phyloP scores from a whole-genome alignment of 2,888 invertebrate species.

The Noctua comes region DNA sequence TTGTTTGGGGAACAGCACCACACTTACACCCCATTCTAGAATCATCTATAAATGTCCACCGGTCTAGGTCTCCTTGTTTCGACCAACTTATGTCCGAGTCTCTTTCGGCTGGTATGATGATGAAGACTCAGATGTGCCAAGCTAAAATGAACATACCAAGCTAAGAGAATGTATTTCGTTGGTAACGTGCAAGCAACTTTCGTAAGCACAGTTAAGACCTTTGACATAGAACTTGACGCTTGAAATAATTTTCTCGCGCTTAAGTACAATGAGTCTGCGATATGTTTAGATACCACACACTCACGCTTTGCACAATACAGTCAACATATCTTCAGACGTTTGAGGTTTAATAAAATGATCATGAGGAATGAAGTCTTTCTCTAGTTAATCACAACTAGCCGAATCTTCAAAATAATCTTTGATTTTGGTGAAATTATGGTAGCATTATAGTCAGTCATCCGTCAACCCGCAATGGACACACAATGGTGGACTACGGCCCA shows the following conservation, averaged over 20 bases:
- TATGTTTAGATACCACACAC: not conserved
- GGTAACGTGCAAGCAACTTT: slow-evolving; percentile 9
- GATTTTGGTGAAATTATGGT: not conserved
- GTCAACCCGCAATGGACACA: not conserved
- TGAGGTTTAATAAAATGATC: not conserved
- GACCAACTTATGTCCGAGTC: not conserved
- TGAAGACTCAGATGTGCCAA: not conserved
- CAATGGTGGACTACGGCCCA: not conserved
- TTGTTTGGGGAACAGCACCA: not conserved
- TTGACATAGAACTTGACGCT: slow-evolving; percentile 29
- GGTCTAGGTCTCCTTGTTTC: not conserved
- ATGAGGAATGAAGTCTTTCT: not conserved
- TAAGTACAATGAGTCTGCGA: not conserved
- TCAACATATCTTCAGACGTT: not conserved
- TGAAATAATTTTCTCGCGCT: slow-evolving; percentile 6
- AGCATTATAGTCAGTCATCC: not conserved
- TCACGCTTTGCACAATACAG: not conserved
- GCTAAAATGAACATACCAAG: not conserved
- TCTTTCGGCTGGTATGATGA: not conserved
- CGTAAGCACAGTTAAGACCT: slow-evolving; percentile 12
- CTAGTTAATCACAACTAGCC: not conserved
- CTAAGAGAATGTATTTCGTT: slow-evolving; percentile 1
- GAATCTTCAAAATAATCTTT: not conserved
- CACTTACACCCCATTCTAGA: too few species aligned
- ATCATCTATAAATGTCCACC: not conserved